Percentiles rank a stretch among this genome's conserved stretches.
Conservation (phyloP, 1,140 invertebrate species). For the Hormaphis cornu region DNA sequence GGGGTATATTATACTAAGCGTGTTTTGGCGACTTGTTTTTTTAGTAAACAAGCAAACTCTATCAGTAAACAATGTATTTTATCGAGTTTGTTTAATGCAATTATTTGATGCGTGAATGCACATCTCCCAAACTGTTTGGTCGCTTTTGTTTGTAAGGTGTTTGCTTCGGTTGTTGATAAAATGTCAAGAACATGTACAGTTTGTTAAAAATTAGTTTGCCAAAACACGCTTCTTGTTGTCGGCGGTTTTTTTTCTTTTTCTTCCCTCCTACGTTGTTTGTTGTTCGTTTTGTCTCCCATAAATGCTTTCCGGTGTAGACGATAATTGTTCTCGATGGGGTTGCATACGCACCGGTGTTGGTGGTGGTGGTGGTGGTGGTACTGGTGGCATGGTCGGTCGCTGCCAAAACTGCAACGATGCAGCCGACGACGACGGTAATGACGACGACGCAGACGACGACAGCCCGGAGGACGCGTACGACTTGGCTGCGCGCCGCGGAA, state of each 20-base stretch:
- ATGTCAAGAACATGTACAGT: too few relatives aligned
- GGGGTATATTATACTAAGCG: too few relatives aligned
- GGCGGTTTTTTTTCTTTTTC: not conserved
- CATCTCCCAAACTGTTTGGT: too few relatives aligned
- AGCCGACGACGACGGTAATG: not conserved
- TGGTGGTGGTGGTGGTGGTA: too few relatives aligned
- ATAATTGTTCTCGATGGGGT: conserved; percentile 20
- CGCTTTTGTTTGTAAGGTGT: too few relatives aligned
- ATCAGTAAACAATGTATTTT: too few relatives aligned
- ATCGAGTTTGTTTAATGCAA: too few relatives aligned
- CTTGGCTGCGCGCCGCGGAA: conserved; percentile 66
- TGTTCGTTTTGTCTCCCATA: not conserved
- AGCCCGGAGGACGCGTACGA: conserved; percentile 53
- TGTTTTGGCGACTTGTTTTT: too few relatives aligned
- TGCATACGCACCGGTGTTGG: conserved; percentile 24
- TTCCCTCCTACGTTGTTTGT: not conserved
- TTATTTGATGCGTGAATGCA: too few relatives aligned
- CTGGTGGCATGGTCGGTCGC: not conserved
- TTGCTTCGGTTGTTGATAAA: too few relatives aligned
- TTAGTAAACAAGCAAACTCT: too few relatives aligned
- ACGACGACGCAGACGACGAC: conserved; percentile 43
- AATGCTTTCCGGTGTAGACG: conserved; percentile 25
- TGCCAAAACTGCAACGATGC: not conserved
- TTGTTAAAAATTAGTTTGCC: too few relatives aligned
- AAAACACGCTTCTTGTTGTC: not conserved